Evolutionary conservation across 2,113 vertebrate species (phyloP).

Genomic region (Stigmatopora argus): DNA sequence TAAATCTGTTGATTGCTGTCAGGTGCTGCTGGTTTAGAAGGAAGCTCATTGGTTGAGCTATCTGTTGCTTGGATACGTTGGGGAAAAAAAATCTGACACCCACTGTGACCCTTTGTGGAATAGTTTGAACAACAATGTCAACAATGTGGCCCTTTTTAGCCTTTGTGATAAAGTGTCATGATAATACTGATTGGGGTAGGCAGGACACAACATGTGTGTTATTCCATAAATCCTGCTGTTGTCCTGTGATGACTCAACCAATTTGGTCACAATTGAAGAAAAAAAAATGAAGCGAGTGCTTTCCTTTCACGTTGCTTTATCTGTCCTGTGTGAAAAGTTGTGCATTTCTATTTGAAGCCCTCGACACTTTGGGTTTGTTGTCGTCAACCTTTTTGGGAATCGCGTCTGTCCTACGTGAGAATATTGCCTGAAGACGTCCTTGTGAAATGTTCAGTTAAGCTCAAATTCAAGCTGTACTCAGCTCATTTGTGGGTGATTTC

Average conservation of each 20-base stretch:
- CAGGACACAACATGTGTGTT: slow-evolving; percentile 62
- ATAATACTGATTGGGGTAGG: slow-evolving; percentile 64
- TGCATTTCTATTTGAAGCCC: slow-evolving; percentile 52
- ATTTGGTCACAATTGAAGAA: slow-evolving; percentile 51
- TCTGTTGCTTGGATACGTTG: too few relatives aligned
- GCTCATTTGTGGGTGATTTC: slow-evolving; percentile 30
- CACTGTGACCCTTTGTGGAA: too few relatives aligned
- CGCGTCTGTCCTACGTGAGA: slow-evolving; percentile 29
- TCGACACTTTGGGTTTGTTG: slow-evolving; percentile 54
- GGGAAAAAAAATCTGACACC: too few relatives aligned
- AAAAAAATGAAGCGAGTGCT: slow-evolving; percentile 56
- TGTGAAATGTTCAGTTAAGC: slow-evolving; percentile 48
- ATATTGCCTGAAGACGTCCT: slow-evolving; percentile 49
- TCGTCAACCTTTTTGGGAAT: slow-evolving; percentile 29
- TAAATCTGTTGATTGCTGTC: too few relatives aligned
- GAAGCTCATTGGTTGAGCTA: too few relatives aligned
- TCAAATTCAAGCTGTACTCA: slow-evolving; percentile 44
- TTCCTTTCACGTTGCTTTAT: slow-evolving; percentile 54
- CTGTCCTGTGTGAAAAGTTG: slow-evolving; percentile 48
- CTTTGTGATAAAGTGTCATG: slow-evolving; percentile 42
- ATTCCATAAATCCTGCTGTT: slow-evolving; percentile 46
- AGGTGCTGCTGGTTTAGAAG: too few relatives aligned
- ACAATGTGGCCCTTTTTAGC: slow-evolving; percentile 38
- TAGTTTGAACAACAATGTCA: slow-evolving; percentile 14
- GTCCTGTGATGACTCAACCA: slow-evolving; percentile 55